These are phyloP conservation scores for Cirrhinus molitorella DNA, from an alignment of 2,797 vertebrate genomes.

Conservation along the genomic window DNA sequence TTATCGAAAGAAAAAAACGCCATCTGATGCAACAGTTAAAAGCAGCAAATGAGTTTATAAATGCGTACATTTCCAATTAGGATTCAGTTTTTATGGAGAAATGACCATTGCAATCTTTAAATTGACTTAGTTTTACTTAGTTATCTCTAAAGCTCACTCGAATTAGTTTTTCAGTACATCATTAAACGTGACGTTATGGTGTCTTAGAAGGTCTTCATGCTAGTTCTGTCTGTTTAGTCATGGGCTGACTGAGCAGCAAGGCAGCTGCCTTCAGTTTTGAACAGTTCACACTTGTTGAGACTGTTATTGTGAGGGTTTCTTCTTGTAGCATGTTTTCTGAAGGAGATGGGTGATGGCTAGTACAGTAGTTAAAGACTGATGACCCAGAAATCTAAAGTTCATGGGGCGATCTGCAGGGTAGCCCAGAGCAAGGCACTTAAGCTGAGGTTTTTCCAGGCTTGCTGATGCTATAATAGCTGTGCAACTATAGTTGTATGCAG, in stretches of 20 bases:
- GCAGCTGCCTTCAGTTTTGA: neutral
- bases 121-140: neutral
- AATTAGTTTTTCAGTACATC: neutral
- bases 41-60: neutral
- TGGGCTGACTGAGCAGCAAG: neutral
- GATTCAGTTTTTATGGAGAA: neutral
- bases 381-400: neutral
- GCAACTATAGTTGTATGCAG: neutral
- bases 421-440: neutral
- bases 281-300: neutral
- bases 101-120: neutral
- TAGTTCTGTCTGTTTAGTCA: constrained; percentile 10
- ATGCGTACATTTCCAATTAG: neutral
- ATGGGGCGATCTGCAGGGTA: neutral
- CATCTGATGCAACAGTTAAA: neutral
- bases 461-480: neutral
- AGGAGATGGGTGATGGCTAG: neutral
- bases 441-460: neutral
- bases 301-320: neutral
- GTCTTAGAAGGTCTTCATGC: neutral
- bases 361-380: neutral
- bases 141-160: neutral
- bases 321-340: neutral
- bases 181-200: neutral
- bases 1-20: neutral